phyloP scores from a whole-genome alignment of 2,113 vertebrate genomes.

The Grallaria varia region DNA sequence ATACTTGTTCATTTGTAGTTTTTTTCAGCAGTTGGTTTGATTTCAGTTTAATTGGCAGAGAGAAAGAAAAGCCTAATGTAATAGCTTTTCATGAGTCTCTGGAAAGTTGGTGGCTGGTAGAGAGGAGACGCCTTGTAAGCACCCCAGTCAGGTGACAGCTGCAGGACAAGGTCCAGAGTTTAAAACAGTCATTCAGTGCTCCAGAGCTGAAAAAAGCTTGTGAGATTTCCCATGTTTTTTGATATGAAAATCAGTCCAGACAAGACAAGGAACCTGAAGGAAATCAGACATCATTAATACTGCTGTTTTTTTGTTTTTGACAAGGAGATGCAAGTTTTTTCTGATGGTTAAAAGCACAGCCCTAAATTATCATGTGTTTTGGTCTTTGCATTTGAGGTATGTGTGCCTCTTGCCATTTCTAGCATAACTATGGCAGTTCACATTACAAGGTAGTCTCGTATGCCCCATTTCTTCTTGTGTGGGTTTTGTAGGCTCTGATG shows the following conservation, averaged over 20 bases:
- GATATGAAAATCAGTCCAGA: neutral
- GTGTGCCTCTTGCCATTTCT: neutral
- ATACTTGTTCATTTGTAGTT: neutral
- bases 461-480: neutral
- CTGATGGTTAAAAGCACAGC: neutral
- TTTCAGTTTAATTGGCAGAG: neutral
- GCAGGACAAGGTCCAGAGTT: neutral
- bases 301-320: neutral
- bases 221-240: neutral
- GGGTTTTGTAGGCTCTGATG: neutral
- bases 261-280: neutral
- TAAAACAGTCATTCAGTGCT: neutral
- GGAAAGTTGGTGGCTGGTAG: neutral
- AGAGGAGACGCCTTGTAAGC: neutral
- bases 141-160: neutral
- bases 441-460: neutral
- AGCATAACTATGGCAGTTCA: neutral
- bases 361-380: fast-evolving
- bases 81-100: neutral
- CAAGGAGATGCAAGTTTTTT: neutral
- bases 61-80: neutral
- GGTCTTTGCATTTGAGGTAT: neutral
- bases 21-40: neutral
- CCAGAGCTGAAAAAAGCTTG: neutral
- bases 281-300: neutral